Base-by-base conservation (phyloP, 2,888 invertebrate genomes). In the Tanypteryx hageni region DNA sequence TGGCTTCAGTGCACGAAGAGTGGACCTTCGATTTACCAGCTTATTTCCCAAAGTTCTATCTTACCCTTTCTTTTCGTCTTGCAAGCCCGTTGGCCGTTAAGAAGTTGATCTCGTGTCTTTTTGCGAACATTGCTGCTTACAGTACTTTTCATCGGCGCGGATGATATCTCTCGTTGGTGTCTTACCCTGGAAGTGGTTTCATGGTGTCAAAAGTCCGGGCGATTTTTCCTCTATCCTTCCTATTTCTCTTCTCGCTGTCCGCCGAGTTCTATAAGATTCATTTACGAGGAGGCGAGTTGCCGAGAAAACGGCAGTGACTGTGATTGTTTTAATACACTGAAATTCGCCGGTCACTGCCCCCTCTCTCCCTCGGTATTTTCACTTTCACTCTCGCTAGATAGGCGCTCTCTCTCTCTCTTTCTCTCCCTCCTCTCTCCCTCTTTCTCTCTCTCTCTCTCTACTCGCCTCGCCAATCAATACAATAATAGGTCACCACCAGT, bases 401-500 rank as follows among this genome's bases (percentile, higher is more conserved):
- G 61, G 59, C 27, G 27, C 59, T 86, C 61, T 58, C 56, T 85
- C 59, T 57, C 57, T 22, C n/a, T 58, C 13, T 27, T 58, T 27
- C 59, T 59, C 59, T 18, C 27, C 11, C 27, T 59, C 27, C 13
- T 13, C 31, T 27, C 81, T 22, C 22, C n/a, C 22, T 27, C n/a
- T 61, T 59, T 27, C 31, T 13, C 61, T 58, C 85, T 11, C 14
- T 31, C n/a, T 59, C 85, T 27, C 31, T 22, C 86, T 31, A 59
- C 86, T 59, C 86, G 61, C 86, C 86, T 86, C 86, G 86, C 86
- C 86, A 86, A 86, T 86, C 86, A 86, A 86, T 86, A 86, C 86
- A 86, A 86, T 86, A 86, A 86, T 86, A 86, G 86, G 86, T 86
- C 86, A 86, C 86, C 86, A 86, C 58, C 59, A 86, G 86, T 58